Percentiles rank a stretch among this genome's conserved stretches.
Conservation (phyloP, 2,888 invertebrate species). For the Timandra comae region DNA sequence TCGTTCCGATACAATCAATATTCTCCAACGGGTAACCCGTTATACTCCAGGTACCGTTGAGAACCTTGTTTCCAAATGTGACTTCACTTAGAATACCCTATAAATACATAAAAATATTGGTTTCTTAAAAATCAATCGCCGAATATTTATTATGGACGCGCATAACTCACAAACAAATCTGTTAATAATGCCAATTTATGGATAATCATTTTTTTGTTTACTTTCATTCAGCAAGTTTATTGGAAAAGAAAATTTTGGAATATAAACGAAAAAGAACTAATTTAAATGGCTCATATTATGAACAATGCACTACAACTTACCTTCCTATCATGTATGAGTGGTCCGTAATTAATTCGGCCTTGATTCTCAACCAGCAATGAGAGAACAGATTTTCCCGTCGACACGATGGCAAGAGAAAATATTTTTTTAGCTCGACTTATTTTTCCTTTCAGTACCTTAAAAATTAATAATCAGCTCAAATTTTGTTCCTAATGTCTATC, state of each 20-base stretch:
- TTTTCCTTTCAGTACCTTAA: slow-evolving; percentile 57
- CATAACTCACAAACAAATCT: too few relatives aligned
- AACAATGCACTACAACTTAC: slow-evolving; percentile 25
- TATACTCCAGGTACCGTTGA: slow-evolving; percentile 79
- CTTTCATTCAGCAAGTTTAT: too few relatives aligned
- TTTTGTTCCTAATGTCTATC: too few relatives aligned
- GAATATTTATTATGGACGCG: too few relatives aligned
- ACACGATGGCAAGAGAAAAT: slow-evolving; percentile 52
- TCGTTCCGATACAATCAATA: slow-evolving; percentile 22
- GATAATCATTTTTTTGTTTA: too few relatives aligned
- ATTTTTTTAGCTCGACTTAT: slow-evolving; percentile 68
- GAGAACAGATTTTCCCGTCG: slow-evolving; percentile 47
- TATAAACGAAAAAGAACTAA: too few relatives aligned
- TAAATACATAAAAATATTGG: too few relatives aligned
- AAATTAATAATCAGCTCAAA: not conserved
- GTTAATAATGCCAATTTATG: too few relatives aligned
- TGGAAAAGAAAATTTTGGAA: too few relatives aligned
- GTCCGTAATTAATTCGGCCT: slow-evolving; percentile 85
- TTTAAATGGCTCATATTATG: not conserved
- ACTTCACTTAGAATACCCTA: slow-evolving; percentile 79
- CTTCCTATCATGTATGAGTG: slow-evolving; percentile 71
- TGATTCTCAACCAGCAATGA: slow-evolving; percentile 84
- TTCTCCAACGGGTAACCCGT: slow-evolving; percentile 73
- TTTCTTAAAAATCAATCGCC: too few relatives aligned
- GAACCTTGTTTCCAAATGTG: slow-evolving; percentile 55